phyloP scores from a whole-genome alignment of 1,140 invertebrate genomes.

The Megalopta genalis region DNA sequence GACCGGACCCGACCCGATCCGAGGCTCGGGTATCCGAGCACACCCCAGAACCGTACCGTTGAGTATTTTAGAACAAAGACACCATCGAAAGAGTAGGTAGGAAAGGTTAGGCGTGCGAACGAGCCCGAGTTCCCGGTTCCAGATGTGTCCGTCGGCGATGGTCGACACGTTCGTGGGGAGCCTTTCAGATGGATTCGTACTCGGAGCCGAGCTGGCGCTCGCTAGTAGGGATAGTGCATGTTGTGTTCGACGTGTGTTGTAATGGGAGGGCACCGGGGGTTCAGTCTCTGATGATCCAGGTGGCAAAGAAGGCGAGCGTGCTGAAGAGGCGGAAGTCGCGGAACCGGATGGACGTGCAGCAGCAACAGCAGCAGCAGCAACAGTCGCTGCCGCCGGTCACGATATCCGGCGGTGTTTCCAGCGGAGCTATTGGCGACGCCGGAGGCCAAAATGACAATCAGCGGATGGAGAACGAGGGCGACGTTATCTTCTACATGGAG shows the following conservation, averaged over 20 bases:
- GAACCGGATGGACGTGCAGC: slow-evolving; percentile 83
- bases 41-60: no score
- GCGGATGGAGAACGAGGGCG: slow-evolving; percentile 83
- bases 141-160: not conserved
- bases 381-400: slow-evolving; percentile 63
- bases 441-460: slow-evolving; percentile 65
- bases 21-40: no score
- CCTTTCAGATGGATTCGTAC: slow-evolving; percentile 40
- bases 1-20: no score
- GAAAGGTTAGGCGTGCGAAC: not conserved
- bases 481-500: slow-evolving; percentile 87
- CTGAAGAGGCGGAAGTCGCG: slow-evolving; percentile 86
- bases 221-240: slow-evolving; percentile 76
- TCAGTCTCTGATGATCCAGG: slow-evolving; percentile 86
- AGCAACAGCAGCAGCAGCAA: slow-evolving; percentile 69
- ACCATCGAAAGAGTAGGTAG: no score
- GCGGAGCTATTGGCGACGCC: slow-evolving; percentile 34
- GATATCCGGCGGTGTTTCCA: slow-evolving; percentile 55
- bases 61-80: no score
- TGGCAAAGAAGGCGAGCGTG: slow-evolving; percentile 87
- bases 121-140: not conserved
- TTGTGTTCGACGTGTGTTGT: slow-evolving; percentile 76
- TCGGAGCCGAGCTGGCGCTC: slow-evolving; percentile 36
- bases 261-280: slow-evolving; percentile 79
- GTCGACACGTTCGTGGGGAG: slow-evolving; percentile 8